Conservation (phyloP, 2,113 vertebrate species). For the Dasyornis broadbenti region DNA sequence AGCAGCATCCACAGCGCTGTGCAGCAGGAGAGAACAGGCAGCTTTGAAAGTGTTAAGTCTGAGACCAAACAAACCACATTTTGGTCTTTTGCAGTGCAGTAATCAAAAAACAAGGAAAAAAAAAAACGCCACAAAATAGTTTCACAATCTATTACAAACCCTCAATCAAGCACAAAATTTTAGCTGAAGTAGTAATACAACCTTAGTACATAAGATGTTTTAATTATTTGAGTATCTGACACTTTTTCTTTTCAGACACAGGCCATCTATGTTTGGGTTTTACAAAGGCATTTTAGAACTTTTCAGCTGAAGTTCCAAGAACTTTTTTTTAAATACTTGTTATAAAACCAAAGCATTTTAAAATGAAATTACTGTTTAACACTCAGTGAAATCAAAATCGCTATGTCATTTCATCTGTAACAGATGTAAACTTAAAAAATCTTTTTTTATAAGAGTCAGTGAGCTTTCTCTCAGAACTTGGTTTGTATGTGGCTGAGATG, state of each 20-base stretch:
- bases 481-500: not conserved
- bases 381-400: not conserved
- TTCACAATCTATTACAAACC: not conserved
- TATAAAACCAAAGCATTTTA: not conserved
- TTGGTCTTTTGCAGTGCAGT: not conserved
- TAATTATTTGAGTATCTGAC: not conserved
- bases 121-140: accelerated
- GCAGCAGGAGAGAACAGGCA: accelerated
- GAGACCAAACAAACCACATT: not conserved
- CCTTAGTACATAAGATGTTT: not conserved
- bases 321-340: accelerated
- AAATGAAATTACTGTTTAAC: not conserved
- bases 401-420: not conserved
- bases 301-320: not conserved
- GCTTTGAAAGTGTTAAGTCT: not conserved
- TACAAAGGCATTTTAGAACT: not conserved
- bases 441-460: not conserved
- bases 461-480: not conserved
- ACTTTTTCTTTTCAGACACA: not conserved
- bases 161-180: not conserved
- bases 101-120: not conserved
- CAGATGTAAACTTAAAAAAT: not conserved
- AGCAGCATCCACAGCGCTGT: accelerated
- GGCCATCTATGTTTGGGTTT: not conserved
- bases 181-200: not conserved